Evolutionary conservation across 2,888 invertebrate genomes (phyloP), one percentile per base, ranked within the genome.

Genomic region (Penaeus monodon): DNA sequence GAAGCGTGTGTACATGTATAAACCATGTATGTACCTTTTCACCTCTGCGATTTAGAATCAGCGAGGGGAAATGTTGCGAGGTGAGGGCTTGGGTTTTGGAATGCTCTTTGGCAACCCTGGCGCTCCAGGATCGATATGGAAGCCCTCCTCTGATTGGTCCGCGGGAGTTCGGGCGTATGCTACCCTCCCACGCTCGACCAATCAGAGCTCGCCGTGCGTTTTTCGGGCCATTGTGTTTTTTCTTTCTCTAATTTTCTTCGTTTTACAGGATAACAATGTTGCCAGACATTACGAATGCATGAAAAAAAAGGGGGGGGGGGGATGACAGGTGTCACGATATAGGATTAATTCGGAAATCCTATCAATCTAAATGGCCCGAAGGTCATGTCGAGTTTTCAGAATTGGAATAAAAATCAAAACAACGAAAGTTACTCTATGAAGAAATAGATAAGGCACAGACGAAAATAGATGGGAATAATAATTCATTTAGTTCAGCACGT

Each of bases 101-200:
- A 70, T 57, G 27, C 73, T 79, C 84, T 84, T 84, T 79, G 78
- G 78, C 84, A 85, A 85, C 73, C 66, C 77, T 70, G 68, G 76
- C 77, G 33, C 63, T 68, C 68, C 63, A 17, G 81, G 81, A 86
- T 86, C 86, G 86, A 86, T 86, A 80, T 86, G 81, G 86, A 86
- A 81, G 86, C 77, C 81, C 38, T 70, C 29, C 70, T 17, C 68
- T 82, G 77, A 86, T 86, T 86, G 86, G 86, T 81, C 77, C 77
- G 38, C 81, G 49, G 44, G 86, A 73, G 81, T n/a, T 86, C 86
- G 81, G 86, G 86, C 86, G 86, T n/a, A 86, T 86, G 86, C 68
- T 86, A 65, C 86, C 86, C 86, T 86, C 86, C 86, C 86, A 86
- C 86, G 76, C 38, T 44, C 73, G 74, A 85, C 85, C 85, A 85